Evolutionary conservation across 1,140 invertebrate species (phyloP), one percentile per base, ranked within the genome.

Genomic region (Conus ventricosus): DNA sequence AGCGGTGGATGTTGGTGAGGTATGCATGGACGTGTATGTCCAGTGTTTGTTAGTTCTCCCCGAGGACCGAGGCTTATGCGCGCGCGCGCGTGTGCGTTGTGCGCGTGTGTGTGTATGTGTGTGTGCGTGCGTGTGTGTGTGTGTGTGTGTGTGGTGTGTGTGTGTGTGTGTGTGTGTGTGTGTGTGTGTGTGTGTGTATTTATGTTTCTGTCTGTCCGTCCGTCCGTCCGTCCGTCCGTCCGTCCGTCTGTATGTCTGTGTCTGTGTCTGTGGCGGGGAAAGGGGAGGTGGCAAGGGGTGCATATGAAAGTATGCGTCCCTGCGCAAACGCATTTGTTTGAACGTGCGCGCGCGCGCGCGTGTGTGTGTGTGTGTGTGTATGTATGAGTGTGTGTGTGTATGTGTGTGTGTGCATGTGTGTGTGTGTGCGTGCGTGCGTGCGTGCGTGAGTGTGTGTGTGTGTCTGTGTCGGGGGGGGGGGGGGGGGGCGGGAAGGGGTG

Each of bases 321-420:
- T 39, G 39, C 39, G 39, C 39, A 39, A 39, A 39, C 39, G 39
- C 39, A 39, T 39, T 39, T 39, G 39, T 39, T 39, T 39, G 3
- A 39, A 39, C 3, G 39, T 39, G 39, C 4, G 71, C 7, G 71
- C 17, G 71, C 23, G 71, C 23, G 71, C 7, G 71, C 7, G 71
- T 75, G 71, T 75, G 71, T 75, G 71, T 75, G 71, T 75, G 15
- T 75, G 71, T 75, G 71, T 75, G 71, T 75, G 71, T 75, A 6
- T 75, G 6, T 75, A 23, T 75, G 71, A 5, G 71, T 75, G 71
- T 75, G 71, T 75, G 71, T 75, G 71, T 75, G 71, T 75, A 6
- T 75, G 71, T 75, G 71, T 20, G 17, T 20, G 17, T 20, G 71
- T 75, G 71, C 7, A 6, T 75, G 71, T 75, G 71, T 75, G 71